Conservation (phyloP, 2,113 vertebrate species). For the Prunella himalayana region DNA sequence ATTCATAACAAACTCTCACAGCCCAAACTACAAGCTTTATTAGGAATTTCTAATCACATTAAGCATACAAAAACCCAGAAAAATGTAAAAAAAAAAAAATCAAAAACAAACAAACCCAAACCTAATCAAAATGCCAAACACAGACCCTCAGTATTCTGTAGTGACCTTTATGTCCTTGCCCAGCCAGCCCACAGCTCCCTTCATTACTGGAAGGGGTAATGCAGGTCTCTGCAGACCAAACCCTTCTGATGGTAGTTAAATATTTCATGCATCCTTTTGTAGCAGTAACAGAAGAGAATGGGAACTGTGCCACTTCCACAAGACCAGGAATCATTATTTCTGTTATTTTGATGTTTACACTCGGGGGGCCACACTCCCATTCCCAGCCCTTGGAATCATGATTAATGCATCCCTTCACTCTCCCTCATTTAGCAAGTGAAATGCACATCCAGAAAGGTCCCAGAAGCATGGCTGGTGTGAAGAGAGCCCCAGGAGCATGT, state of each 20-base stretch:
- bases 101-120: no score
- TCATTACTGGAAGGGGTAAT: fast-evolving
- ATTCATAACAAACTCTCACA: neutral
- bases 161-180: neutral
- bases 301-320: neutral
- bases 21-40: neutral
- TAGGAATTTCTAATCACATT: neutral
- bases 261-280: neutral
- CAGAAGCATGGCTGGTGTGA: fast-evolving
- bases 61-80: neutral
- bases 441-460: neutral
- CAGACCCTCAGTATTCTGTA: neutral
- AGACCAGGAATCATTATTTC: neutral
- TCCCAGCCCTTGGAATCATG: neutral
- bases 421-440: neutral
- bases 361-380: neutral
- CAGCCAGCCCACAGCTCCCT: neutral
- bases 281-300: neutral
- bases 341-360: neutral
- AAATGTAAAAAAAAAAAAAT: neutral
- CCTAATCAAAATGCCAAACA: neutral
- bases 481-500: fast-evolving
- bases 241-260: neutral
- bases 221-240: neutral
- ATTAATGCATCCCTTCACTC: neutral